These are phyloP conservation scores for Spea hammondii DNA, from an alignment of 2,797 vertebrate species.

Conservation along the genomic window DNA sequence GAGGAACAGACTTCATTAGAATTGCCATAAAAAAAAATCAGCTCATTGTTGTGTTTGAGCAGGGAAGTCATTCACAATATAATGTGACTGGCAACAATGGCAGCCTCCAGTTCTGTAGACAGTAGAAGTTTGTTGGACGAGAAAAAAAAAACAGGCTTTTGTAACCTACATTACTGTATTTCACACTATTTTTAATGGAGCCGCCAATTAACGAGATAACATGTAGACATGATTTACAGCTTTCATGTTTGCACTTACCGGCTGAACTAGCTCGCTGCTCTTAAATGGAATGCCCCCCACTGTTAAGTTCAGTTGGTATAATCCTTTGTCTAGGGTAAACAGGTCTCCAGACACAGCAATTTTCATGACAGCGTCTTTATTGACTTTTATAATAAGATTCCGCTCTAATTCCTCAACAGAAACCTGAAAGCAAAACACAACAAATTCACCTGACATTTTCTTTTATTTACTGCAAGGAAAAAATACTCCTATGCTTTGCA, in stretches of 20 bases:
- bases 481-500: not conserved
- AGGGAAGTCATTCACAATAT: no score
- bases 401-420: slow-evolving; percentile 90
- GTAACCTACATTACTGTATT: no score
- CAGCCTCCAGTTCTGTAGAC: no score
- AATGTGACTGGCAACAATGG: no score
- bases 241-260: slow-evolving; percentile 67
- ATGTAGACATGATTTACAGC: not conserved
- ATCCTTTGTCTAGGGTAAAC: slow-evolving; percentile 82
- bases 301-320: slow-evolving; percentile 93
- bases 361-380: slow-evolving; percentile 96
- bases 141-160: no score
- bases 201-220: no score
- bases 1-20: no score
- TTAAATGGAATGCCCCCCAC: slow-evolving; percentile 92
- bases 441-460: not conserved
- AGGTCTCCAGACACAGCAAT: slow-evolving; percentile 88
- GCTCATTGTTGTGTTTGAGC: no score
- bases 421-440: slow-evolving; percentile 70
- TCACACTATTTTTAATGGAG: no score
- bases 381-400: slow-evolving; percentile 90
- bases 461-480: not conserved
- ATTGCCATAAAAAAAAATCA: no score
- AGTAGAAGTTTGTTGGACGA: no score
- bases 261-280: slow-evolving; percentile 80